Evolutionary conservation across 2,797 vertebrate species (phyloP), one percentile per base, ranked within the genome.

Genomic region (Megalops cyprinoides): DNA sequence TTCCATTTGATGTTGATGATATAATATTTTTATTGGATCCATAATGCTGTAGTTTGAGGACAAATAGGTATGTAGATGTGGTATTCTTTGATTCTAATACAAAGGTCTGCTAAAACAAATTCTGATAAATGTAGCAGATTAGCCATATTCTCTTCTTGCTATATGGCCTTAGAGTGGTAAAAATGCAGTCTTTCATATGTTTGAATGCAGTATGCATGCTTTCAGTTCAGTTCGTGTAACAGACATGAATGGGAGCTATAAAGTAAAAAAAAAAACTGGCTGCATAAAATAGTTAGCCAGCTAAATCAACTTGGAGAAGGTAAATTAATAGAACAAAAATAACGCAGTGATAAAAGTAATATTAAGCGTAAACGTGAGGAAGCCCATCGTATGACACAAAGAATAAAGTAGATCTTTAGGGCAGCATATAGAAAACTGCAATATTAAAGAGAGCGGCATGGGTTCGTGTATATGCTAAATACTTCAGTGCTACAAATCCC

Each of bases 321-420:
- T 20, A 69, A 69, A 7, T 23, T 20, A 39, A 42, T 37, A 23
- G 34, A 37, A 14, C 2, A 28, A 15, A 3, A n/a, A 14, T 2
- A 14, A 53, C 15, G 2, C 6, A 14, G 2, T 53, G 12, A 53
- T 53, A 53, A 53, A 53, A 14, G 18, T 14, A 10, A 2, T 18
- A 42, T 23, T 0, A 34, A 42, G 15, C 3, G 39, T 37, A 42
- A 1, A 0, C 23, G 65, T 69, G 65, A 23, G 42, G 65, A 69
- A 69, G 31, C 8, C 14, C 31, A 20, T 34, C 65, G 69, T 69
- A 37, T 69, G 69, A 42, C n/a, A n/a, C n/a, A 65, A 69, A 9
- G 65, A 34, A 42, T 3, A 37, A 44, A 69, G 44, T 69, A 37
- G 65, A 69, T 69, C 65, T 37, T 69, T 69, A n/a, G 65, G 65